Conservation (phyloP, 2,888 invertebrate species). For the Tuberolachnus salignus region DNA sequence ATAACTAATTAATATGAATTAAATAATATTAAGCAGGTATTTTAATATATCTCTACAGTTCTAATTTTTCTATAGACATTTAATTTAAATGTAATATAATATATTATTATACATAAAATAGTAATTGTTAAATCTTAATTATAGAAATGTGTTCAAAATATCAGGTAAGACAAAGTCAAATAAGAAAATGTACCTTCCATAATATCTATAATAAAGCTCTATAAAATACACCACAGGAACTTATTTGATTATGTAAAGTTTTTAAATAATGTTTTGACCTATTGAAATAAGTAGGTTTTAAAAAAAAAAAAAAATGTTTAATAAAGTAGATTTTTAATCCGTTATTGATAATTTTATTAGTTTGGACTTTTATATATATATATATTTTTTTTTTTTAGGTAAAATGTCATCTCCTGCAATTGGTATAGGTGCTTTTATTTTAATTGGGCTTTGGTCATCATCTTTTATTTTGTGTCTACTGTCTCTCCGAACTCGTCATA, state of each 20-base stretch:
- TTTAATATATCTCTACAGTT: too few relatives aligned
- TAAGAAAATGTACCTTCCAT: not conserved
- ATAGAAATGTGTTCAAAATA: constrained; percentile 11
- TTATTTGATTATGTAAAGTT: too few relatives aligned
- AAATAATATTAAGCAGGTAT: too few relatives aligned
- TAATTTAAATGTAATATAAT: not conserved
- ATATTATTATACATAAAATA: not conserved
- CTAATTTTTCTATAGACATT: not conserved
- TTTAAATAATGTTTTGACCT: too few relatives aligned
- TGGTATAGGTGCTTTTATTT: constrained; percentile 72
- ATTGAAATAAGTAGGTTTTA: not conserved
- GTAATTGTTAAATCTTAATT: not conserved
- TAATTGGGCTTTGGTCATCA: constrained; percentile 71
- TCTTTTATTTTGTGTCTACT: constrained; percentile 71
- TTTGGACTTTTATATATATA: not conserved
- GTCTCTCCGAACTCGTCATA: constrained; percentile 71
- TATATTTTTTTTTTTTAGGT: constrained; percentile 3
- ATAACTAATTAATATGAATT: too few relatives aligned
- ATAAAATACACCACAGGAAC: too few relatives aligned
- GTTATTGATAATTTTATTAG: not conserved
- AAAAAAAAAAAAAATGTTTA: not conserved
- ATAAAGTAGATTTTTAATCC: not conserved
- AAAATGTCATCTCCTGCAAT: constrained; percentile 62
- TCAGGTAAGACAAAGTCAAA: constrained; percentile 10
- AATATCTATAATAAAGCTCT: too few relatives aligned